Evolutionary conservation across 2,888 invertebrate species (phyloP), one percentile per base, ranked within the genome.

Genomic region (Zhuqinia jingwanae): DNA sequence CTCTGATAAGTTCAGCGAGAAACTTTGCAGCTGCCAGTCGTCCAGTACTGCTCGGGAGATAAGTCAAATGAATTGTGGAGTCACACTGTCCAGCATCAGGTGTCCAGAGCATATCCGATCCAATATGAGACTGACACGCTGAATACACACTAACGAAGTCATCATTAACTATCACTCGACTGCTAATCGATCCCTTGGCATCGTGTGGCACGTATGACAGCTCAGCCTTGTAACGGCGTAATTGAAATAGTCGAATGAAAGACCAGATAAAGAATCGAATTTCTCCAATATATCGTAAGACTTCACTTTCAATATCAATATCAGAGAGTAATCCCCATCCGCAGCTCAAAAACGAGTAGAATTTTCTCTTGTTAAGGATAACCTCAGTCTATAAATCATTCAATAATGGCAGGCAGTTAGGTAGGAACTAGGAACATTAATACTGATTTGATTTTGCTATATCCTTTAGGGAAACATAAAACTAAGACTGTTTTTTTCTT

Each of bases 261-360:
- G 79, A 79, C 85, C 85, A 85, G 17, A 85, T 85, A 53, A 85
- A 20, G 92, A 99, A 99, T 88, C 99, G 94, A 91, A 96, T 96
- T 70, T 96, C 96, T 15, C 99, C 99, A 87, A 99, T 94, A 3
- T 95, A 94, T 78, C 99, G 94, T 88, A 98, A 94, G 90, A 96
- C 95, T 93, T 99, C 99, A 92, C 99, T 99, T 93, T 99, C 99
- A 91, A 98, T 98, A 93, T 99, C 98, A 91, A 99, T 97, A 92
- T 99, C 99, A 0, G 99, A 96, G 89, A 99, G 94, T 22, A 99
- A 93, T 6, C 99, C 99, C 98, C 99, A 99, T 77, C 98, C 98
- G 85, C 99, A 94, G 6, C 98, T 98, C 76, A 99, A 94, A 93
- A 99, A 99, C 25, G 98, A 98, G 92, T 95, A 98, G 92, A 97